These are phyloP conservation scores for Athetis lepigone DNA, from an alignment of 2,888 invertebrate species.

Conservation along the genomic window DNA sequence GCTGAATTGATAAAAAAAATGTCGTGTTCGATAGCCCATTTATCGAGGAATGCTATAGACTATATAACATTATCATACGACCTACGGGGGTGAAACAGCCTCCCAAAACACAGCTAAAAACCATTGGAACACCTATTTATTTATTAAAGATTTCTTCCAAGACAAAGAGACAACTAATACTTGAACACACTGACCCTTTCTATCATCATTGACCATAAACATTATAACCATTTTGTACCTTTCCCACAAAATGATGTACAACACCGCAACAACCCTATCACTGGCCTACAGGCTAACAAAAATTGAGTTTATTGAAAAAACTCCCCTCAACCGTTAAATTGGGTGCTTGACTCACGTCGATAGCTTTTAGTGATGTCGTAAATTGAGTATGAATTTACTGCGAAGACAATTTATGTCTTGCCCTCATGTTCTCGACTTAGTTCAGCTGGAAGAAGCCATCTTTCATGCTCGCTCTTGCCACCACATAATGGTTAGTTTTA, in stretches of 20 bases:
- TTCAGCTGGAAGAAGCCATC: neutral
- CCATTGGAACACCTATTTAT: too few relatives aligned
- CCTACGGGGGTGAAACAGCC: too few relatives aligned
- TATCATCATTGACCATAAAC: too few relatives aligned
- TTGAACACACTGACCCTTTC: too few relatives aligned
- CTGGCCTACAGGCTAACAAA: slow-evolving; percentile 17
- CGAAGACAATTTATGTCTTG: slow-evolving; percentile 21
- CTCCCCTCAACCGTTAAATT: slow-evolving; percentile 53
- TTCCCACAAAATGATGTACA: neutral
- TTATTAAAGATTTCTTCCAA: too few relatives aligned
- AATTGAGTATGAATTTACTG: slow-evolving; percentile 36
- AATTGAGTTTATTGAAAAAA: slow-evolving; percentile 56
- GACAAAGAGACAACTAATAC: too few relatives aligned
- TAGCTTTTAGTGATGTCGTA: slow-evolving; percentile 42
- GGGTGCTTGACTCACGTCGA: slow-evolving; percentile 32
- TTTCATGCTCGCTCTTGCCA: neutral
- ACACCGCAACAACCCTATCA: slow-evolving; percentile 15
- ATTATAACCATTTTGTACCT: too few relatives aligned
- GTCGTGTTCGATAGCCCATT: too few relatives aligned
- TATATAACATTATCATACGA: too few relatives aligned
- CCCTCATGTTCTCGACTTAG: neutral
- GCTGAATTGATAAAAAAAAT: too few relatives aligned
- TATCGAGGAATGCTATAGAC: too few relatives aligned
- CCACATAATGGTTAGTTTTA: neutral
- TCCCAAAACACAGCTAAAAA: too few relatives aligned